These are phyloP conservation scores for Mechanitis mazaeus DNA, from an alignment of 2,888 invertebrate species.

Conservation along the genomic window DNA sequence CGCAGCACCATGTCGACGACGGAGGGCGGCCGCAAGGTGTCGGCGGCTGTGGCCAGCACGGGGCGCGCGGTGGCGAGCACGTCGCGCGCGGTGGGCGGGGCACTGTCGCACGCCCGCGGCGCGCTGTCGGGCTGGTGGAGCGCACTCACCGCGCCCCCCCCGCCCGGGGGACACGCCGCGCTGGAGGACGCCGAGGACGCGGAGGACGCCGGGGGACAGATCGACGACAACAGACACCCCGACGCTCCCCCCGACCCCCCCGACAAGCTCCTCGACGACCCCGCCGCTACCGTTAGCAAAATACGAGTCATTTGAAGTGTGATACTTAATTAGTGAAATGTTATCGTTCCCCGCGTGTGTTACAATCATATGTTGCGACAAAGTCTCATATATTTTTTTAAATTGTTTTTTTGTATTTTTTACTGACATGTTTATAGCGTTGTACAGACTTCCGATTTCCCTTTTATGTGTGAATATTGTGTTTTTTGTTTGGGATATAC, in stretches of 20 bases:
- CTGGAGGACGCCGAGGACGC: slow-evolving; percentile 37
- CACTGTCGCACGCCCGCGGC: slow-evolving; percentile 91
- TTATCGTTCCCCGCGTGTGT: slow-evolving; percentile 18
- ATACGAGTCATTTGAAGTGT: slow-evolving; percentile 49
- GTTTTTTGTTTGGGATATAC: too few relatives aligned
- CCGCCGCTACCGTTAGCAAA: slow-evolving; percentile 42
- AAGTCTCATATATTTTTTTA: slow-evolving; percentile 6
- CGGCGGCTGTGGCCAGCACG: slow-evolving; percentile 93
- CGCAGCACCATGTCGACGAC: slow-evolving; percentile 94
- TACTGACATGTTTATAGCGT: not conserved
- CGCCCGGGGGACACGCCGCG: slow-evolving; percentile 23
- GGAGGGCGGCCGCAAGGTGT: slow-evolving; percentile 94
- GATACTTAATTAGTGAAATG: slow-evolving; percentile 23
- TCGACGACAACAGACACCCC: slow-evolving; percentile 27
- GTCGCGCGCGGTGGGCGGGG: slow-evolving; percentile 81
- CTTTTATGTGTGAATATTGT: too few relatives aligned
- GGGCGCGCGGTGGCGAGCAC: slow-evolving; percentile 88
- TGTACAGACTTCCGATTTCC: not conserved
- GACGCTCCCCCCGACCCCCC: slow-evolving; percentile 39
- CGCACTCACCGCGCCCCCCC: slow-evolving; percentile 54
- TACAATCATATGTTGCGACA: not conserved
- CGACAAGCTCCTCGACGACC: slow-evolving; percentile 56
- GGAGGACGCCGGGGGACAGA: slow-evolving; percentile 37
- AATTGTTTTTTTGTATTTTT: slow-evolving; percentile 3
- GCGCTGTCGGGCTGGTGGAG: slow-evolving; percentile 93